phyloP scores from a whole-genome alignment of 1,140 invertebrate genomes.

The Polypedilum vanderplanki region DNA sequence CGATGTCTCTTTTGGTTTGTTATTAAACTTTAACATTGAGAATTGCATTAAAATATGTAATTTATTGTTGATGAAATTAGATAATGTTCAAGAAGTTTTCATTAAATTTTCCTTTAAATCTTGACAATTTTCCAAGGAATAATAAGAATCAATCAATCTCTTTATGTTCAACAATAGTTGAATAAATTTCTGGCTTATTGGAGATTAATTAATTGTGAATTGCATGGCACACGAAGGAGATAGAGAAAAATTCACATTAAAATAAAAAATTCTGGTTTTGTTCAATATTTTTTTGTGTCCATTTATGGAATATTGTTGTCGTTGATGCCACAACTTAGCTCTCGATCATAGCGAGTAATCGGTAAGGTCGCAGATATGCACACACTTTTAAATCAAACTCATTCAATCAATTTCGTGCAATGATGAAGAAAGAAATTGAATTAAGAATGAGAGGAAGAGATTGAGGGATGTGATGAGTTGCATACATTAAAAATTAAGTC shows the following conservation, averaged over 20 bases:
- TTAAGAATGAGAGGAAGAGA: not conserved
- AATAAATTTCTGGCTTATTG: not conserved
- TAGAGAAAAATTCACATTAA: not conserved
- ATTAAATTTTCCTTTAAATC: too few species aligned
- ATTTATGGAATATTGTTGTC: constrained; percentile 2
- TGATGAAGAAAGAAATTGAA: not conserved
- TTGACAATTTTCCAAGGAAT: too few species aligned
- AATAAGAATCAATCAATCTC: too few species aligned
- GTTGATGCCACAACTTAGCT: constrained; percentile 16
- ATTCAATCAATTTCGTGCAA: not conserved
- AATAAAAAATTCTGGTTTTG: constrained; percentile 4
- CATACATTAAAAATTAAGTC: not conserved
- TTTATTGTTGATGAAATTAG: too few species aligned
- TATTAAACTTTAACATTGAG: too few species aligned
- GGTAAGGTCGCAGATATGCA: constrained; percentile 2
- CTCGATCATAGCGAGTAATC: not conserved
- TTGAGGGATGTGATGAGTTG: too few species aligned
- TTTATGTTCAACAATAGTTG: too few species aligned
- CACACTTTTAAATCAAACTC: too few species aligned
- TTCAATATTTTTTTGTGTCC: constrained; percentile 3
- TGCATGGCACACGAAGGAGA: not conserved
- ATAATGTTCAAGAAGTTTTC: too few species aligned
- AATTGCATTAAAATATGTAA: too few species aligned
- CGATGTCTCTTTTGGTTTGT: too few species aligned
- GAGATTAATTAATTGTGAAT: constrained; percentile 14